Percentiles rank a stretch among this genome's conserved stretches.
Conservation (phyloP, 2,797 vertebrate genomes). For the Rhynchonycteris naso region DNA sequence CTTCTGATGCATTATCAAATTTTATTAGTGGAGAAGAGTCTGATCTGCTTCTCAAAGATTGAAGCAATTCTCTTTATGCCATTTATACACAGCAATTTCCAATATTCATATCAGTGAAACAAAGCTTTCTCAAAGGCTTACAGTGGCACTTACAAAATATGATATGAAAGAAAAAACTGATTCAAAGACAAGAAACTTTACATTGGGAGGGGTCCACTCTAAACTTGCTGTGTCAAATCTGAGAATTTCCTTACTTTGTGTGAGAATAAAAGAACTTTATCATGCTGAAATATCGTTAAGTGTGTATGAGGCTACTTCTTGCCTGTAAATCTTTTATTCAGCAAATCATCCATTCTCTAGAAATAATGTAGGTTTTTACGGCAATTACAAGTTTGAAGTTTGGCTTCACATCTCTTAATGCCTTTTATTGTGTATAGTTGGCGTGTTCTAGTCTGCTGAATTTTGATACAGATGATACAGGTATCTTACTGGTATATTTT, state of each 20-base stretch:
- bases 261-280: slow-evolving; percentile 58
- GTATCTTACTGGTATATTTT: slow-evolving; percentile 33
- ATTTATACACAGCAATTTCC: not conserved
- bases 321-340: slow-evolving; percentile 67
- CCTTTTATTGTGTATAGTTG: slow-evolving; percentile 60
- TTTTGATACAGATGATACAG: slow-evolving; percentile 41
- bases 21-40: not conserved
- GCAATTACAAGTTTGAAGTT: slow-evolving; percentile 66
- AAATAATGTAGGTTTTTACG: slow-evolving; percentile 69
- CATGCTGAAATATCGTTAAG: slow-evolving; percentile 35
- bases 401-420: slow-evolving; percentile 37
- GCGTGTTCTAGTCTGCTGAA: slow-evolving; percentile 30
- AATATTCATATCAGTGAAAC: not conserved
- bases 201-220: slow-evolving; percentile 11
- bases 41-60: not conserved
- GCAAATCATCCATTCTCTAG: slow-evolving; percentile 72
- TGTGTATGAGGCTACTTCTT: slow-evolving; percentile 42
- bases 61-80: not conserved
- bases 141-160: slow-evolving; percentile 11
- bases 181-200: slow-evolving; percentile 48
- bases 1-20: not conserved
- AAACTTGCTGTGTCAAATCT: slow-evolving; percentile 64
- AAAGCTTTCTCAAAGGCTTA: slow-evolving; percentile 10
- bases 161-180: not conserved
- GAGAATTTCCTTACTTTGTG: slow-evolving; percentile 62